phyloP scores from a whole-genome alignment of 2,888 invertebrate genomes.

The Harmothoe impar region DNA sequence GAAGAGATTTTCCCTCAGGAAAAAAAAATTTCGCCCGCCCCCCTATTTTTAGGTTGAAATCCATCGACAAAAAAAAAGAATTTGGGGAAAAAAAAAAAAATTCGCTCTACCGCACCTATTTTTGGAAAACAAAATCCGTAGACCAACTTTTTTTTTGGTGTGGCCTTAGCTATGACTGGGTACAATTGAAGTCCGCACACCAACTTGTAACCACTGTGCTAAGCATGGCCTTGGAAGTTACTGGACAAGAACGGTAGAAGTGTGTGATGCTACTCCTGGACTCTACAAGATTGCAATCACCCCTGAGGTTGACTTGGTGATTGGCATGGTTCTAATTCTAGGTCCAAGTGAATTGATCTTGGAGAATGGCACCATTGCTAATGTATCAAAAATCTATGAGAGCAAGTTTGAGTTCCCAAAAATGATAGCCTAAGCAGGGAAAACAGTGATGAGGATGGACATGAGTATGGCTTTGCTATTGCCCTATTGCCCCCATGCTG shows the following conservation, averaged over 20 bases:
- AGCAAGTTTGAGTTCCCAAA: background rate
- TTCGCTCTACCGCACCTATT: too few species aligned
- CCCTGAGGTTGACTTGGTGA: background rate
- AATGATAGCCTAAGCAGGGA: too few species aligned
- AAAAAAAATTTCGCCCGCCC: too few species aligned
- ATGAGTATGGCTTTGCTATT: background rate
- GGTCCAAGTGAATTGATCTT: background rate
- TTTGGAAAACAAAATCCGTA: too few species aligned
- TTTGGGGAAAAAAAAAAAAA: too few species aligned
- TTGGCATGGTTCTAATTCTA: background rate
- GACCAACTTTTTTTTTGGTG: too few species aligned
- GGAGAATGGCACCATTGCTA: background rate
- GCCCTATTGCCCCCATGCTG: background rate
- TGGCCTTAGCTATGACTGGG: too few species aligned
- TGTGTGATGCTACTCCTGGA: background rate
- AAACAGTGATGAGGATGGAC: background rate
- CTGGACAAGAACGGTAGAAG: background rate
- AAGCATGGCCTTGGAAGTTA: background rate
- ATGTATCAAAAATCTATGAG: background rate
- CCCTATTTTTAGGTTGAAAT: too few species aligned
- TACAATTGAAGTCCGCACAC: background rate
- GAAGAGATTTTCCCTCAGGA: too few species aligned
- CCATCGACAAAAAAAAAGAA: too few species aligned
- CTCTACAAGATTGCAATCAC: constrained; percentile 14
- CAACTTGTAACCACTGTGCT: constrained; percentile 22